Conservation (phyloP, 2,888 invertebrate species). For the Xestia xanthographa region DNA sequence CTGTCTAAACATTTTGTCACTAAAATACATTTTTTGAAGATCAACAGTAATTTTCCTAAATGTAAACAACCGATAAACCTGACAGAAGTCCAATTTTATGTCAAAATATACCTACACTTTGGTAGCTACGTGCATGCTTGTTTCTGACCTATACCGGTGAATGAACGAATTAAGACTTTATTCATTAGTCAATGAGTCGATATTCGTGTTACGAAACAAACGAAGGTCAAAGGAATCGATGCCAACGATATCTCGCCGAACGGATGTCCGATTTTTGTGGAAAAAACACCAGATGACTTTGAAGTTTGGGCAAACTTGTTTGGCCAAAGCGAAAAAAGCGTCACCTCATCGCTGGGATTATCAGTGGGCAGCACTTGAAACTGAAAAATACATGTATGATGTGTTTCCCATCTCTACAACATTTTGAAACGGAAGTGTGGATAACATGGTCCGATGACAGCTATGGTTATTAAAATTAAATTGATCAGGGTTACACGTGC, state of each 20-base stretch:
- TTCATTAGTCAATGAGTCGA: constrained; percentile 43
- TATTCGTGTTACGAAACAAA: constrained; percentile 46
- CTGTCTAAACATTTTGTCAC: constrained; percentile 35
- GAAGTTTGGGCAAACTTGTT: constrained; percentile 29
- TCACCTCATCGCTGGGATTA: constrained; percentile 4
- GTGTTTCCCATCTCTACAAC: not conserved
- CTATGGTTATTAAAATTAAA: not conserved
- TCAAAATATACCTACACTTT: constrained; percentile 24
- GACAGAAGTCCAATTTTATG: constrained; percentile 46
- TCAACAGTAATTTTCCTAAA: constrained; percentile 48
- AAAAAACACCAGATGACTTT: constrained; percentile 50
- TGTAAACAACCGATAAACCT: constrained; percentile 59
- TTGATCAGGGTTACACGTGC: not conserved
- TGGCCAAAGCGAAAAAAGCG: constrained; percentile 11
- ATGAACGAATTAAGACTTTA: constrained; percentile 47
- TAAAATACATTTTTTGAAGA: constrained; percentile 35
- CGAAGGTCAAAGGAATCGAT: constrained; percentile 65
- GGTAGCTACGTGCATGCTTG: constrained; percentile 22
- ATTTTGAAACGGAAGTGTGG: constrained; percentile 19
- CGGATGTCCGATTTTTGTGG: constrained; percentile 66
- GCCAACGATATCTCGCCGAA: constrained; percentile 56
- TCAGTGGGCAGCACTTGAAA: constrained; percentile 9
- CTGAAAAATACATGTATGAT: constrained; percentile 14
- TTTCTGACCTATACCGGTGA: constrained; percentile 28
- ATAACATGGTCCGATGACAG: not conserved